Conservation (phyloP, 2,797 vertebrate species). For the Bradypodion ventrale region DNA sequence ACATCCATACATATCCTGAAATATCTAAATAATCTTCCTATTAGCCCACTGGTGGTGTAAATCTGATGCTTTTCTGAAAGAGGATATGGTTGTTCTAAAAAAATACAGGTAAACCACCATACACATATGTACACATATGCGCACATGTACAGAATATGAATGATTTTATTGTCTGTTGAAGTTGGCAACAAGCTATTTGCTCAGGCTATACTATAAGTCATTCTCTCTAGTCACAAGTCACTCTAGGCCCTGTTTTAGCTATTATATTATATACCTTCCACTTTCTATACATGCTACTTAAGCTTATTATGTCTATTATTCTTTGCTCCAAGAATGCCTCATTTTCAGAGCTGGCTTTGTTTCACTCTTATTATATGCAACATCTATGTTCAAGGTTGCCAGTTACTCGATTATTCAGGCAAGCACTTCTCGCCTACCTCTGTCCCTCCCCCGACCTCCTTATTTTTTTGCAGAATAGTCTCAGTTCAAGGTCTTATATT, state of each 20-base stretch:
- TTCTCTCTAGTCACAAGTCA: constrained; percentile 59
- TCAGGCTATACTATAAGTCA: constrained; percentile 40
- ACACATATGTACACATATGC: too few species aligned
- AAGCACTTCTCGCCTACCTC: constrained; percentile 65
- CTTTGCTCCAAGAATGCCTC: constrained; percentile 71
- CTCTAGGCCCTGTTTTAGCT: constrained; percentile 58
- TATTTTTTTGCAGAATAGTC: constrained; percentile 64
- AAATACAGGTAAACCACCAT: neutral
- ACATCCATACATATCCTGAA: neutral
- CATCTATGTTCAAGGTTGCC: constrained; percentile 77
- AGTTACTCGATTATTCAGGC: constrained; percentile 75
- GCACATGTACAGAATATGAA: neutral
- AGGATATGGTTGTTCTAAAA: neutral
- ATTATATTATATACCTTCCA: constrained; percentile 63
- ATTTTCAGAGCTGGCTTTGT: constrained; percentile 70
- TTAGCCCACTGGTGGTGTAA: neutral
- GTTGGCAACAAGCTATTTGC: constrained; percentile 29
- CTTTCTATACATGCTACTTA: constrained; percentile 73
- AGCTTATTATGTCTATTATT: constrained; percentile 75
- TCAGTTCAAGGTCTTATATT: constrained; percentile 78
- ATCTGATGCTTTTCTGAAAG: neutral
- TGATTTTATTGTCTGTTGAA: constrained; percentile 29
- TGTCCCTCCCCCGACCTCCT: constrained; percentile 9
- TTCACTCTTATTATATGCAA: constrained; percentile 74
- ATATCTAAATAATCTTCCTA: neutral